These are phyloP conservation scores for Thalassaphorura encarpata DNA, from an alignment of 1,140 invertebrate genomes.

Conservation along the genomic window DNA sequence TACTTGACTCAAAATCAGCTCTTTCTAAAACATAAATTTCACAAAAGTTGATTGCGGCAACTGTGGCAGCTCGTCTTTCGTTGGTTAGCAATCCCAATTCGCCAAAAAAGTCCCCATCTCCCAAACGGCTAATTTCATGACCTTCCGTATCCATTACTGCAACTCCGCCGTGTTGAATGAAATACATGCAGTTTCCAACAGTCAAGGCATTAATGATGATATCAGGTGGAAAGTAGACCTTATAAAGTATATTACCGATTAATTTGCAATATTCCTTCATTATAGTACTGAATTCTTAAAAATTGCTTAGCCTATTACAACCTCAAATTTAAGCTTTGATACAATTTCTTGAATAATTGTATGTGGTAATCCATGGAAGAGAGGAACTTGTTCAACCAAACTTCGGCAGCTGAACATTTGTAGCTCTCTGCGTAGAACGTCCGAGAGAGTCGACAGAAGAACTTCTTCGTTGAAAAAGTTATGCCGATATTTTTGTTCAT, in stretches of 20 bases:
- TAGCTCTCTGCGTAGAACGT: conserved; percentile 11
- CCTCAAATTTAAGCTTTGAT: conserved; percentile 5
- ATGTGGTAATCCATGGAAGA: conserved; percentile 7
- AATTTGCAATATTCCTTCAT: not conserved
- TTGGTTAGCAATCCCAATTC: conserved; percentile 19
- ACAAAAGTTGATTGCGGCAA: not conserved
- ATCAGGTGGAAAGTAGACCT: conserved; percentile 17
- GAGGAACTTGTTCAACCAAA: conserved; percentile 9
- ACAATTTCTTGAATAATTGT: conserved; percentile 16
- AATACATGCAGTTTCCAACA: conserved; percentile 15
- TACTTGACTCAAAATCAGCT: not conserved
- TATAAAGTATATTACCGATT: not conserved
- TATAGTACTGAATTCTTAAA: not conserved
- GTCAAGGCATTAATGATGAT: conserved; percentile 7
- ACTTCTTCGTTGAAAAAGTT: conserved; percentile 18
- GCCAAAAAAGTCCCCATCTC: conserved; percentile 19
- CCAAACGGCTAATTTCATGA: not conserved
- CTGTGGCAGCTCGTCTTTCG: conserved; percentile 2
- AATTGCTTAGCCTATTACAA: not conserved
- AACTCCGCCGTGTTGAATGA: conserved; percentile 16
- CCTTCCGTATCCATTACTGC: not conserved
- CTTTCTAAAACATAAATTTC: not conserved
- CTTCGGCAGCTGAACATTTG: conserved; percentile 19
- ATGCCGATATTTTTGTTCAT: conserved; percentile 13
- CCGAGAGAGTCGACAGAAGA: conserved; percentile 4